Conservation (phyloP, 1,140 invertebrate genomes). For the Sarcophaga bullata region DNA sequence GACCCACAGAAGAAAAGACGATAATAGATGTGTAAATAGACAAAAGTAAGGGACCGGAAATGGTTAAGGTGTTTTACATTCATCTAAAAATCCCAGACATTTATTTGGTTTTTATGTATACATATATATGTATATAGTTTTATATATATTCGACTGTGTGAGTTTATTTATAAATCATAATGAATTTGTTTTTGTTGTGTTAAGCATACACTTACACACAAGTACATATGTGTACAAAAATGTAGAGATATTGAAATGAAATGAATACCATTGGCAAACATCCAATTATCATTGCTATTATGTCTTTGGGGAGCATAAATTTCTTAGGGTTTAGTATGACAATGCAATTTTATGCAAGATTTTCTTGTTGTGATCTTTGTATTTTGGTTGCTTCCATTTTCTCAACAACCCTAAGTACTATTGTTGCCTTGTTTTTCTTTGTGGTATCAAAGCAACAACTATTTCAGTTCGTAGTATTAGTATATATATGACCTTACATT, state of each 20-base stretch:
- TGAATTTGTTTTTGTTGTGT: not conserved
- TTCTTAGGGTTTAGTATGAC: constrained; percentile 32
- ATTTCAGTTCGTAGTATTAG: not conserved
- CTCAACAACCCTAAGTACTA: not conserved
- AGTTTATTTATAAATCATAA: no score
- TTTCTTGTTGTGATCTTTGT: not conserved
- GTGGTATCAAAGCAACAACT: constrained; percentile 33
- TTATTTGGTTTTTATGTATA: no score
- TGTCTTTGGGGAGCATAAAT: constrained; percentile 34
- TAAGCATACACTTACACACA: not conserved
- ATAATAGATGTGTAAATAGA: no score
- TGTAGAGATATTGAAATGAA: not conserved
- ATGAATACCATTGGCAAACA: constrained; percentile 36
- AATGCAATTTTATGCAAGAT: constrained; percentile 32
- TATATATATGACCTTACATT: not conserved
- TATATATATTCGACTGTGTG: no score
- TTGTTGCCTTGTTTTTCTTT: not conserved
- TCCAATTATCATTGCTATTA: constrained; percentile 38
- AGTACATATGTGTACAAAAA: not conserved
- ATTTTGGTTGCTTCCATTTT: not conserved
- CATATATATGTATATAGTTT: no score
- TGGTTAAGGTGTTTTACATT: no score
- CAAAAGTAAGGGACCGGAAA: no score
- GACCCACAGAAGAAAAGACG: no score
- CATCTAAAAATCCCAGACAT: no score